Conservation (phyloP, 2,797 vertebrate species). For the Coreius guichenoti region DNA sequence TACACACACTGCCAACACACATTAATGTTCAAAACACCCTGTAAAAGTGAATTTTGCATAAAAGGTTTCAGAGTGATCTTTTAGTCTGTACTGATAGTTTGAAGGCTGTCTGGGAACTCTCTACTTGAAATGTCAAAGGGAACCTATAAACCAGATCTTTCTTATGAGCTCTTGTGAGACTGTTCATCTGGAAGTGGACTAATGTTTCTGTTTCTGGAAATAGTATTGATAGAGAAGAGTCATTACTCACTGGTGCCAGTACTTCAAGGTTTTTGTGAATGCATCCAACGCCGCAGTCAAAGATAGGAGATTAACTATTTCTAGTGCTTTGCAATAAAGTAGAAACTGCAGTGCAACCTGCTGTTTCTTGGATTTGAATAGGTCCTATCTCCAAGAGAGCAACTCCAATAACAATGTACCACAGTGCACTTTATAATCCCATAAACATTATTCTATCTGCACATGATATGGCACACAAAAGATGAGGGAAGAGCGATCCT, state of each 20-base stretch:
- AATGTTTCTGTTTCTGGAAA: slow-evolving; percentile 42
- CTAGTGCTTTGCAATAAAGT: slow-evolving; percentile 57
- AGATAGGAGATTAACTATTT: slow-evolving; percentile 56
- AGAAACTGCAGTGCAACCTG: slow-evolving; percentile 66
- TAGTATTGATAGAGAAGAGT: slow-evolving; percentile 31
- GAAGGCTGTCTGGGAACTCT: slow-evolving; percentile 4
- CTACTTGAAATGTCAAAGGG: slow-evolving; percentile 21
- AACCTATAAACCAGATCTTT: slow-evolving; percentile 37
- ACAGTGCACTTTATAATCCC: slow-evolving; percentile 76
- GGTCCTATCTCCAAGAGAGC: slow-evolving; percentile 74
- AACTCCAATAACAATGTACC: slow-evolving; percentile 60
- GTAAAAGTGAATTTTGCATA: too few relatives aligned
- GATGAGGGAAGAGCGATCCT: slow-evolving; percentile 51
- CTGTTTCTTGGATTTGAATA: slow-evolving; percentile 79
- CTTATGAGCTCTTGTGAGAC: slow-evolving; percentile 32
- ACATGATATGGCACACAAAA: slow-evolving; percentile 75
- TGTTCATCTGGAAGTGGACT: slow-evolving; percentile 36
- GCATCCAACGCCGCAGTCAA: slow-evolving; percentile 40
- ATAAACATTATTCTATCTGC: slow-evolving; percentile 75
- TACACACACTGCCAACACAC: too few relatives aligned
- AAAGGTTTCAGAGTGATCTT: neutral
- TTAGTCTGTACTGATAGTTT: slow-evolving; percentile 15
- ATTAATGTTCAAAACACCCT: too few relatives aligned
- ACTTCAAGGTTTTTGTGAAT: slow-evolving; percentile 46
- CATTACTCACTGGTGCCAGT: slow-evolving; percentile 36